phyloP scores from a whole-genome alignment of 2,113 vertebrate species.

The Corythoichthys intestinalis region DNA sequence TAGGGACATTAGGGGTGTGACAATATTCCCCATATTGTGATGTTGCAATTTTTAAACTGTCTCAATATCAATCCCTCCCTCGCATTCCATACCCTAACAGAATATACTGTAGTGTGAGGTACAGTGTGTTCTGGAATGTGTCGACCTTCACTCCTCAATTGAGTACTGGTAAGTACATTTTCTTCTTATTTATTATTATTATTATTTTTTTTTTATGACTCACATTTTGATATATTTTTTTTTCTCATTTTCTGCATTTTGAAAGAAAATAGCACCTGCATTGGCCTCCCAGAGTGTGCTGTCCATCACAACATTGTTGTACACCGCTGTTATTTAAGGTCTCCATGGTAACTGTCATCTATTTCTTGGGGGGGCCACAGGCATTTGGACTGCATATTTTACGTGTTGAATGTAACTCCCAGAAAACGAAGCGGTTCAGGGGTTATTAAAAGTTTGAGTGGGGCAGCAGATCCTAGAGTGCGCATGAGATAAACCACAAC shows the following conservation, averaged over 20 bases:
- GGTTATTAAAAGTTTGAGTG: slow-evolving; percentile 24
- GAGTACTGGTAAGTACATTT: slow-evolving; percentile 22
- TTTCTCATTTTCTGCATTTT: slow-evolving; percentile 46
- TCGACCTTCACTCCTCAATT: background rate
- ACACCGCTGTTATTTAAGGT: slow-evolving; percentile 70
- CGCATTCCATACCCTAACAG: no score
- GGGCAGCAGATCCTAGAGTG: slow-evolving; percentile 53
- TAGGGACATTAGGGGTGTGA: no score
- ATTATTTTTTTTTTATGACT: slow-evolving; percentile 24
- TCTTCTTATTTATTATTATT: slow-evolving; percentile 2
- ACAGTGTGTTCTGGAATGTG: no score
- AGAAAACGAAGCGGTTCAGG: slow-evolving; percentile 32
- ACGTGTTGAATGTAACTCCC: slow-evolving; percentile 69
- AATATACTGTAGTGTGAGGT: no score
- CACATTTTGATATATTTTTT: slow-evolving; percentile 24
- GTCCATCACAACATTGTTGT: slow-evolving; percentile 71
- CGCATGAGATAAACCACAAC: slow-evolving; percentile 28
- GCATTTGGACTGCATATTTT: slow-evolving; percentile 73
- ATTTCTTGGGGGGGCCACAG: slow-evolving; percentile 67
- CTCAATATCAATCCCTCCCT: no score
- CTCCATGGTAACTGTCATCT: slow-evolving; percentile 65
- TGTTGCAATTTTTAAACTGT: no score
- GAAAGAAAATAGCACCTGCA: slow-evolving; percentile 67
- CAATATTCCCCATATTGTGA: no score
- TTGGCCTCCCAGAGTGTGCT: slow-evolving; percentile 52